A percentile compares a stretch with the other conserved stretches of the same genome.
Evolutionary conservation across 1,140 invertebrate species (phyloP).

Genomic region (Drosophila ohnishii): DNA sequence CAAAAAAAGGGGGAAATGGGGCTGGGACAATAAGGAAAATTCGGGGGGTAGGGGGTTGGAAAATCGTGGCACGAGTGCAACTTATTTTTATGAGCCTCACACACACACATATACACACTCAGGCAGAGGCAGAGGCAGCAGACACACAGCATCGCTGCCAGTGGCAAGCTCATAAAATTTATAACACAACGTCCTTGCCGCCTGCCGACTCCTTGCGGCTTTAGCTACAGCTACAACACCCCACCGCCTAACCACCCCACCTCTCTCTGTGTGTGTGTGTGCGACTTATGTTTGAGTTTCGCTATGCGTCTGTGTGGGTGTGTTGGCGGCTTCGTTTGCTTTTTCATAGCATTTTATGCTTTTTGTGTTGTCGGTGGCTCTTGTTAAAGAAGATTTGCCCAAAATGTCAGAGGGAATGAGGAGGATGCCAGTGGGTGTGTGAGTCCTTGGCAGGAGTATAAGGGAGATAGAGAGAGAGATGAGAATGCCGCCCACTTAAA

Average conservation of each 20-base stretch:
- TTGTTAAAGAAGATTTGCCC: constrained; percentile 78
- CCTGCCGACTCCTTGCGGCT: constrained; percentile 69
- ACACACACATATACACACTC: constrained; percentile 36
- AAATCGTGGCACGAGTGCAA: constrained; percentile 78
- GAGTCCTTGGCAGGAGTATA: neutral
- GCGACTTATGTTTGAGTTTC: constrained; percentile 43
- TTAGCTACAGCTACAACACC: constrained; percentile 46
- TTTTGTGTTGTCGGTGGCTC: constrained; percentile 65
- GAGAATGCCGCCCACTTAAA: constrained; percentile 76
- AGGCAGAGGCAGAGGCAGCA: constrained; percentile 22
- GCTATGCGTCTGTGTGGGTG: constrained; percentile 37
- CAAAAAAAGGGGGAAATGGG: constrained; percentile 7
- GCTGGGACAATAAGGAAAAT: constrained; percentile 22
- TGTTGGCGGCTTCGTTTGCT: constrained; percentile 69
- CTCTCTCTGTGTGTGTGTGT: constrained; percentile 27
- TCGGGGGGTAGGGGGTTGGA: neutral
- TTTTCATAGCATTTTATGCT: constrained; percentile 80
- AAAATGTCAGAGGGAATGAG: constrained; percentile 66
- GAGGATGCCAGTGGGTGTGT: neutral
- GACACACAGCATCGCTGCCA: constrained; percentile 58
- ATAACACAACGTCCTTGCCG: constrained; percentile 81
- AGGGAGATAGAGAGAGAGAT: constrained; percentile 8
- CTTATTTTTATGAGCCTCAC: constrained; percentile 78
- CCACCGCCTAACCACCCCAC: constrained; percentile 17
- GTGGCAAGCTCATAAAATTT: constrained; percentile 81